Evolutionary conservation across 2,888 invertebrate species (phyloP).

Genomic region (Oligia latruncula): DNA sequence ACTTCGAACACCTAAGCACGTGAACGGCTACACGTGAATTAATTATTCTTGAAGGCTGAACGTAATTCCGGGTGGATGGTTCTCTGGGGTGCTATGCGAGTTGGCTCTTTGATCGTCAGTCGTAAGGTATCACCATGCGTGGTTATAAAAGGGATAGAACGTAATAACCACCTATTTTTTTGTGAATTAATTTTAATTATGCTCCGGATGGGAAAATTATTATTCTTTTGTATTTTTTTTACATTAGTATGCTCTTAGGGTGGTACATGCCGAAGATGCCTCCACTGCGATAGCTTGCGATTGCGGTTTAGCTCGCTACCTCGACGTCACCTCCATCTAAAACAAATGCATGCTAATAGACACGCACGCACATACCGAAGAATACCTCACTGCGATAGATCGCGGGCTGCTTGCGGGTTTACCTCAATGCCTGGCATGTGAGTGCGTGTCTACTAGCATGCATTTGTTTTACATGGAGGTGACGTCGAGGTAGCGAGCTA

Average conservation of each 20-base stretch:
- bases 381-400: too few species aligned
- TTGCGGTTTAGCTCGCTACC: too few species aligned
- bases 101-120: constrained; percentile 64
- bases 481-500: too few species aligned
- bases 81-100: constrained; percentile 54
- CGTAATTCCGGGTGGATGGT: constrained; percentile 63
- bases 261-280: too few species aligned
- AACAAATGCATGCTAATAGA: too few species aligned
- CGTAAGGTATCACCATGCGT: constrained; percentile 46
- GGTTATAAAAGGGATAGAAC: constrained; percentile 30
- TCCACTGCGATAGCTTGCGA: too few species aligned
- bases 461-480: too few species aligned
- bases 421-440: too few species aligned
- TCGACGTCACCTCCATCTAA: too few species aligned
- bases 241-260: not conserved
- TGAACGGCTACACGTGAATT: constrained; percentile 49
- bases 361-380: too few species aligned
- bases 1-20: constrained; percentile 34
- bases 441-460: too few species aligned
- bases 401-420: too few species aligned
- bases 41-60: constrained; percentile 64
- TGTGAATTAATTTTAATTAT: not conserved
- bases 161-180: constrained; percentile 39
- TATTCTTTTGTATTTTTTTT: not conserved
- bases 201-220: not conserved